Evolutionary conservation across 2,113 vertebrate genomes (phyloP).

Genomic region (Cyprinodon variegatus): DNA sequence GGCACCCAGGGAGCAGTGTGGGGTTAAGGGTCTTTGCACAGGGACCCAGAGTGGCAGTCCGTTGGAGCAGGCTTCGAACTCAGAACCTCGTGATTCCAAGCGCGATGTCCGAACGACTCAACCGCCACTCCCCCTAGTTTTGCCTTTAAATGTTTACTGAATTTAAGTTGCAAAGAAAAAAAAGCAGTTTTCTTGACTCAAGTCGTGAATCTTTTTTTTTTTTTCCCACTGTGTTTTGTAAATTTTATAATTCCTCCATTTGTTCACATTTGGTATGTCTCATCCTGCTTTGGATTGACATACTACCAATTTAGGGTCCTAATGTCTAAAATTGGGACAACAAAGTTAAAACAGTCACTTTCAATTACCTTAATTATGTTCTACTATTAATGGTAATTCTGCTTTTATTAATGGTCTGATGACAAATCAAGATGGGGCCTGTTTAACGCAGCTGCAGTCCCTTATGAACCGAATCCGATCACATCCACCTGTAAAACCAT

Average conservation of each 20-base stretch:
- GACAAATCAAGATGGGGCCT: not conserved
- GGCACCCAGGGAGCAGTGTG: no score
- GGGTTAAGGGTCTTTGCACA: no score
- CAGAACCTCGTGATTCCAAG: no score
- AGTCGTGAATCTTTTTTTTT: not conserved
- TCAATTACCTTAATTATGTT: not conserved
- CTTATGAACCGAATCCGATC: not conserved
- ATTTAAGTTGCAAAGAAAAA: not conserved
- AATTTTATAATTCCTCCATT: not conserved
- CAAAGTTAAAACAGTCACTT: not conserved
- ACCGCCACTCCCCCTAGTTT: no score
- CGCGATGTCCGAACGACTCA: no score
- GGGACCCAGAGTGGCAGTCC: no score
- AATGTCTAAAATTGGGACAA: not conserved
- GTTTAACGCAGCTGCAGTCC: not conserved
- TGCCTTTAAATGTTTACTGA: not conserved
- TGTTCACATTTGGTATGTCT: not conserved
- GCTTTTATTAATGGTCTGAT: conserved; percentile 3
- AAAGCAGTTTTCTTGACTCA: not conserved
- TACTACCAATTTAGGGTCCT: not conserved
- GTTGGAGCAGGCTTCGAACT: no score
- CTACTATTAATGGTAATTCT: not conserved
- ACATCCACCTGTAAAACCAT: not conserved
- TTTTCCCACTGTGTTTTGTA: not conserved
- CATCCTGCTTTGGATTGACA: not conserved